Conservation (phyloP, 1,140 invertebrate species). For the Aricia agestis region DNA sequence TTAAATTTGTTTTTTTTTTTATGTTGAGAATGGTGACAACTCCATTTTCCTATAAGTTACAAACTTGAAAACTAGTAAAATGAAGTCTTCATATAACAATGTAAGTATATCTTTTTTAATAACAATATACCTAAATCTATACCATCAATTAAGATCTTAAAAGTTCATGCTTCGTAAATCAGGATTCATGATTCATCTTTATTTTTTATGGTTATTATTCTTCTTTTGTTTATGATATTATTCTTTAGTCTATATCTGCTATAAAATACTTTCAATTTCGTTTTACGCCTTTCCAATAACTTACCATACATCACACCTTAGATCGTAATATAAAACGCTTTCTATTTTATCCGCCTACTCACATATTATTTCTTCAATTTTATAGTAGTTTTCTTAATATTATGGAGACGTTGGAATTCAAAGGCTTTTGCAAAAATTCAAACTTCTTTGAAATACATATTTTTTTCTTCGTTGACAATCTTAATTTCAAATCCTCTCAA, state of each 20-base stretch:
- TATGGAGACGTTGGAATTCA: background rate
- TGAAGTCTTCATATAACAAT: too few relatives aligned
- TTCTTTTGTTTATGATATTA: background rate
- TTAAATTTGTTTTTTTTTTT: background rate
- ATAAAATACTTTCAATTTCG: background rate
- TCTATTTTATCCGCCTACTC: background rate
- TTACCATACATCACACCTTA: background rate
- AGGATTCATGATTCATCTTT: background rate
- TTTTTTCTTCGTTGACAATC: background rate
- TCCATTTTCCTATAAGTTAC: too few relatives aligned
- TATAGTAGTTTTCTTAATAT: background rate
- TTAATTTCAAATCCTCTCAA: slow-evolving; percentile 12
- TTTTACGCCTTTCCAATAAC: background rate
- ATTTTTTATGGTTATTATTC: background rate
- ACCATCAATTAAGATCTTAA: too few relatives aligned
- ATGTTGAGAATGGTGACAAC: too few relatives aligned
- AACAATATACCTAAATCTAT: too few relatives aligned
- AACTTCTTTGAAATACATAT: background rate
- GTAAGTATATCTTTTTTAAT: too few relatives aligned
- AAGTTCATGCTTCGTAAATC: too few relatives aligned
- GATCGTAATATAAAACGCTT: background rate
- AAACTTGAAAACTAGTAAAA: too few relatives aligned
- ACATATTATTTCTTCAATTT: background rate
- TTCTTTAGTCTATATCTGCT: background rate
- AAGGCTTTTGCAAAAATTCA: background rate